Evolutionary conservation across 2,888 invertebrate genomes (phyloP).

Genomic region (Dendrolimus houi): DNA sequence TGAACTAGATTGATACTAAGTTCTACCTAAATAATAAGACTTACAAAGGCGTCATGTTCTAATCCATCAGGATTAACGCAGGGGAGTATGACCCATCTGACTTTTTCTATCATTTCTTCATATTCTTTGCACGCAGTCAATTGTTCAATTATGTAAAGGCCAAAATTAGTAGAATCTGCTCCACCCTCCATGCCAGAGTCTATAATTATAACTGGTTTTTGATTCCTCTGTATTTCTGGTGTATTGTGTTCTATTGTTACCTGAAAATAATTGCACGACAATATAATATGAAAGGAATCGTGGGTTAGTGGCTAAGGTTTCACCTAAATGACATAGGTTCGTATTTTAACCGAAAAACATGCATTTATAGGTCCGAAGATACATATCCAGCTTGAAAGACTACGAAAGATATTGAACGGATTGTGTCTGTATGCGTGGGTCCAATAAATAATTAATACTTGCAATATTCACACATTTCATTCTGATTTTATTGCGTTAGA

Average conservation of each 20-base stretch:
- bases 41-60: slow-evolving; percentile 49
- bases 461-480: too few species aligned
- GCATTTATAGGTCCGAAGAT: too few species aligned
- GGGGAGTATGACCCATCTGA: slow-evolving; percentile 53
- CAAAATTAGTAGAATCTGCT: slow-evolving; percentile 35
- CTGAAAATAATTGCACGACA: not conserved
- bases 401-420: too few species aligned
- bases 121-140: slow-evolving; percentile 51
- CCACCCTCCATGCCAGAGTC: slow-evolving; percentile 59
- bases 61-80: slow-evolving; percentile 56
- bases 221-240: slow-evolving; percentile 1
- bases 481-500: too few species aligned
- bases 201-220: slow-evolving; percentile 41
- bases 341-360: too few species aligned
- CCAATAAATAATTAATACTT: too few species aligned
- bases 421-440: too few species aligned
- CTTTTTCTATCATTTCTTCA: slow-evolving; percentile 32
- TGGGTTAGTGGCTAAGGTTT: too few species aligned
- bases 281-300: too few species aligned
- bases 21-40: slow-evolving; percentile 7
- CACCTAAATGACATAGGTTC: too few species aligned
- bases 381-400: too few species aligned
- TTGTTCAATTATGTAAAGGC: slow-evolving; percentile 48
- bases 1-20: too few species aligned
- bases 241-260: slow-evolving; percentile 1